Percentiles rank a stretch among this genome's conserved stretches.
phyloP scores from a whole-genome alignment of 2,113 vertebrate genomes.

The Eublepharis macularius region DNA sequence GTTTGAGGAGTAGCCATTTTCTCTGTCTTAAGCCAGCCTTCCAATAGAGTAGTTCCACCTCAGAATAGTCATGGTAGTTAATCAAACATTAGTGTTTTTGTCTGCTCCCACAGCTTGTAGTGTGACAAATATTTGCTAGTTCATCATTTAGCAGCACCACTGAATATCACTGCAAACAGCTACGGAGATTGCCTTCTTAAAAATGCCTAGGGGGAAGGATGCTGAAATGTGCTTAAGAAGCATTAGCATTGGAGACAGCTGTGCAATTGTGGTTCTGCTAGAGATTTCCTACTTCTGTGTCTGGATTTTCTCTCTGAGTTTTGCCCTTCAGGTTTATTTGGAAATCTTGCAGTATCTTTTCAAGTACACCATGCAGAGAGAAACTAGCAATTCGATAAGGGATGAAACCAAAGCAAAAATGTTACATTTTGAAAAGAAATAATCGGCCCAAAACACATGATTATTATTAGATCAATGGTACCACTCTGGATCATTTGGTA shows the following conservation, averaged over 20 bases:
- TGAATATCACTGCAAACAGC: neutral
- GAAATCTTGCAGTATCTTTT: neutral
- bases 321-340: neutral
- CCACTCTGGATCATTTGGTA: too few species aligned
- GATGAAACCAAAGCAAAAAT: neutral
- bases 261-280: conserved; percentile 35
- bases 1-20: neutral
- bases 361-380: accelerated
- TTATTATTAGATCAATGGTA: neutral
- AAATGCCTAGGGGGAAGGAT: neutral
- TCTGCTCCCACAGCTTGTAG: conserved; percentile 5
- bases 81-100: neutral
- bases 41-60: neutral
- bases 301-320: conserved; percentile 4
- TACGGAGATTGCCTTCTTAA: neutral
- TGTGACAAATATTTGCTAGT: neutral
- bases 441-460: conserved; percentile 9
- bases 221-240: conserved; percentile 38
- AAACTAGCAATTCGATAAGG: neutral
- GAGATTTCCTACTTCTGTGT: conserved; percentile 34
- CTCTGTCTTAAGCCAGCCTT: neutral
- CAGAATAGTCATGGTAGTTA: neutral
- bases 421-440: conserved; percentile 10
- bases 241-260: conserved; percentile 47
- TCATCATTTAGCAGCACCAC: neutral